Evolutionary conservation across 1,140 invertebrate species (phyloP).

Genomic region (Eupeodes corollae): DNA sequence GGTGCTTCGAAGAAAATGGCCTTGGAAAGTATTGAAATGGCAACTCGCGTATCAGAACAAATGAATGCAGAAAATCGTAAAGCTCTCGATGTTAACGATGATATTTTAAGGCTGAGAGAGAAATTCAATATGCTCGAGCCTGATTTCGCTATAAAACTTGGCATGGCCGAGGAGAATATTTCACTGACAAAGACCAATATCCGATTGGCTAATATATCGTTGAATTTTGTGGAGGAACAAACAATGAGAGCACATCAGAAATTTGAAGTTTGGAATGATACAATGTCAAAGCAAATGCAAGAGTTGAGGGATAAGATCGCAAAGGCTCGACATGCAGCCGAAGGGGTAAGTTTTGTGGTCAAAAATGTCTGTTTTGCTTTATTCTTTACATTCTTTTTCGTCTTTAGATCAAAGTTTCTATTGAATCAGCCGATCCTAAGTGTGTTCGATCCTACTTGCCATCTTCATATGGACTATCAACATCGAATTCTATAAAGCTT

Average conservation of each 20-base stretch:
- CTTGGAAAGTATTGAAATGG: conserved; percentile 37
- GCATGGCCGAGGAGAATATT: conserved; percentile 34
- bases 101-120: conserved; percentile 40
- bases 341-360: conserved; percentile 65
- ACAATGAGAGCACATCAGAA: conserved; percentile 42
- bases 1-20: conserved; percentile 23
- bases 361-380: no score
- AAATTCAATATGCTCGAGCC: conserved; percentile 43
- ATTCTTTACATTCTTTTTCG: conserved; percentile 8
- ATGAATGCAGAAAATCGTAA: conserved; percentile 42
- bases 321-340: conserved; percentile 66
- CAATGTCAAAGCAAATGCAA: conserved; percentile 48
- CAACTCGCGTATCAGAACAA: conserved; percentile 37
- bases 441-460: conserved; percentile 66
- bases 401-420: conserved; percentile 65
- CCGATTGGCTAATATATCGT: conserved; percentile 38
- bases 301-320: conserved; percentile 61
- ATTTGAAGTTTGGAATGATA: conserved; percentile 49
- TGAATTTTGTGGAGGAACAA: conserved; percentile 41
- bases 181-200: conserved; percentile 31
- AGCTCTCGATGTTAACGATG: conserved; percentile 39
- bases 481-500: conserved; percentile 57
- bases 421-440: conserved; percentile 50
- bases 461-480: conserved; percentile 49
- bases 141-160: conserved; percentile 44